Base-by-base conservation (phyloP, 1,140 invertebrate species). In the Meteorus sp. region DNA sequence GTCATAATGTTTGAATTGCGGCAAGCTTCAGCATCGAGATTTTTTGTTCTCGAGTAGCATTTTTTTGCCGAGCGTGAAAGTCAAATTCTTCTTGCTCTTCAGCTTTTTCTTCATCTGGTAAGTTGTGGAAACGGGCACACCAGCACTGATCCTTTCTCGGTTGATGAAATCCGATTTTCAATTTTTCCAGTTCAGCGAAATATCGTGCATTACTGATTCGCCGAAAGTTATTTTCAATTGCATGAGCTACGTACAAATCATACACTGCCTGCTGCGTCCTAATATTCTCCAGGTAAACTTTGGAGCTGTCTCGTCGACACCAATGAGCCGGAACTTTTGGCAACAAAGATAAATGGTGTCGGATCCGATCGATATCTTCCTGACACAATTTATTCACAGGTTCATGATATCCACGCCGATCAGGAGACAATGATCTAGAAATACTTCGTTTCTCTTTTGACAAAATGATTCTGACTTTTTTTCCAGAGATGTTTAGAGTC, bases 361-460 rank as follows among this genome's bases (percentile, higher is more conserved):
- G 11, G 27, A 57, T 57, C 2, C 13, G 3, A 23, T 47, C 13
- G 13, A 37, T 4, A 57, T 57, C 44, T 17, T 48, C 56, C 11
- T 31, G 8, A 7, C 27, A 57, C 31, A 57, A 39, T 39, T 39
- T 39, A 39, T 39, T 39, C 3, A n/a, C 13, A 39, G 6, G 23
- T 23, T 56, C 35, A 44, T 55, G 29, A 25, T 1, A 20, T 7
- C 37, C 13, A 41, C 45, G 41, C 61, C 53, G 44, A 44, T 64
- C 56, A n/a, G 56, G 56, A 4, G 56, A 57, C 22, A 57, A 57
- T n/a, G 56, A 31, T 47, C 56, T 44, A 20, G 43, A 19, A 9
- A 7, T 11, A 47, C 56, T 57, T 2, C 56, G 56, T 22, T 35
- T 48, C 15, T 33, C 31, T 50, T 57, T 57, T 9, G 22, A 31